phyloP scores from a whole-genome alignment of 2,797 vertebrate genomes.

The Coranthus polyacanthus region DNA sequence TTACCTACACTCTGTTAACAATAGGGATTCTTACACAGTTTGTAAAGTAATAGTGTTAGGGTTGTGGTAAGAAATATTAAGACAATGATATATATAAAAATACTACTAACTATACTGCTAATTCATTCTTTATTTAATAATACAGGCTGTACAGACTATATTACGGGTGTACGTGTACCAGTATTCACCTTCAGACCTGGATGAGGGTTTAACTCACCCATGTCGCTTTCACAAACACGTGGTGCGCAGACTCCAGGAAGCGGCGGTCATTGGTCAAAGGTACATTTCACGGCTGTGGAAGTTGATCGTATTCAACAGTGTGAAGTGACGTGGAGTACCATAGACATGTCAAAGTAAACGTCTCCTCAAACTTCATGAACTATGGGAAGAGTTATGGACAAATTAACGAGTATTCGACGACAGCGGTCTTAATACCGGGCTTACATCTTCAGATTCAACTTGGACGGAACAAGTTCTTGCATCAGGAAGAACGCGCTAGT shows the following conservation, averaged over 20 bases:
- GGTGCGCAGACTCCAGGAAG: constrained; percentile 68
- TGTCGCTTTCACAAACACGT: fast-evolving
- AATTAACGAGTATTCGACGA: not conserved
- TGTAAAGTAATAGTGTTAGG: too few relatives aligned
- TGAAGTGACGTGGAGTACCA: constrained; percentile 74
- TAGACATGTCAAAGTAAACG: constrained; percentile 1
- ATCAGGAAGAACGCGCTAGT: not conserved
- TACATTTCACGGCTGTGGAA: constrained; percentile 35
- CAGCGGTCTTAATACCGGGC: too few relatives aligned
- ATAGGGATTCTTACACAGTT: too few relatives aligned
- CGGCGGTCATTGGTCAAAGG: constrained; percentile 53
- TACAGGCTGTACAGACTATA: too few relatives aligned
- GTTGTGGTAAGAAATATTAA: too few relatives aligned
- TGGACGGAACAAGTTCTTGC: constrained; percentile 4
- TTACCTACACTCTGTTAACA: too few relatives aligned
- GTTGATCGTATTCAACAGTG: constrained; percentile 44
- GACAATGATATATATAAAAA: too few relatives aligned
- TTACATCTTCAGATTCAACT: not conserved
- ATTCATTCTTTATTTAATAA: too few relatives aligned
- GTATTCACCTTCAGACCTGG: constrained; percentile 27
- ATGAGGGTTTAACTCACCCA: fast-evolving
- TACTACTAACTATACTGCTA: too few relatives aligned
- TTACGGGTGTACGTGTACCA: too few relatives aligned
- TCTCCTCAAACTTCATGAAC: constrained; percentile 63
- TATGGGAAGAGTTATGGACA: constrained; percentile 13